Conservation (phyloP, 2,888 invertebrate species). For the Melanostoma scalare region DNA sequence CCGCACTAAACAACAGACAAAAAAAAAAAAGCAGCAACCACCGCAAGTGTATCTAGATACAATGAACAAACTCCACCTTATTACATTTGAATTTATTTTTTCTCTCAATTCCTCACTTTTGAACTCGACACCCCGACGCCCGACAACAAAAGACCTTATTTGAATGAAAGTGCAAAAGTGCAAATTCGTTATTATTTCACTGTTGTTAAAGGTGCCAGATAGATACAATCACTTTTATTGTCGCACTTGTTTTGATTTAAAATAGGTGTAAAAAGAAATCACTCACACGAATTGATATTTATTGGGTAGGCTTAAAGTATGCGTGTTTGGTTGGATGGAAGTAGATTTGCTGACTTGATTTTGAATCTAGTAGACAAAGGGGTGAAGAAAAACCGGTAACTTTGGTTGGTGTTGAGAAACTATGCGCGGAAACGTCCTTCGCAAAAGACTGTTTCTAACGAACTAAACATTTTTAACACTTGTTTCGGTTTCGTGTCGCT, state of each 20-base stretch:
- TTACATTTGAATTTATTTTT: background rate
- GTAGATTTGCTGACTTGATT: conserved; percentile 33
- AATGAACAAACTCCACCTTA: conserved; percentile 23
- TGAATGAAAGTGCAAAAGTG: conserved; percentile 20
- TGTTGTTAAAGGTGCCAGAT: too few species aligned
- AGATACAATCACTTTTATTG: background rate
- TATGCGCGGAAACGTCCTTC: conserved; percentile 67
- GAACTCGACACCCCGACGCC: background rate
- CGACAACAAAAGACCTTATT: conserved; percentile 1
- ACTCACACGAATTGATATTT: too few species aligned
- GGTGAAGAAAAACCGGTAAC: conserved; percentile 65
- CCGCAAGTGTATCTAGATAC: conserved; percentile 54
- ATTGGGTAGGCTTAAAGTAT: background rate
- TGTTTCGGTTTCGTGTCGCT: conserved; percentile 49
- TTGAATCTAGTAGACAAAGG: conserved; percentile 26
- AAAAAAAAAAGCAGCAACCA: conserved; percentile 1
- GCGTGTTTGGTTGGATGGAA: conserved; percentile 2
- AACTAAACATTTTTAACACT: conserved; percentile 65
- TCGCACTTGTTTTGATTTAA: too few species aligned
- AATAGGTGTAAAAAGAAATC: too few species aligned
- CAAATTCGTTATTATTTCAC: background rate
- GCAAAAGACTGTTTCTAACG: conserved; percentile 65
- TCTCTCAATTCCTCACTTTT: background rate
- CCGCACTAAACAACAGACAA: conserved; percentile 19
- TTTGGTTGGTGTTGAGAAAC: conserved; percentile 14